Percentiles rank a stretch among this genome's conserved stretches.
Conservation (phyloP, 1,140 invertebrate species). For the Andrena cerasifolii region DNA sequence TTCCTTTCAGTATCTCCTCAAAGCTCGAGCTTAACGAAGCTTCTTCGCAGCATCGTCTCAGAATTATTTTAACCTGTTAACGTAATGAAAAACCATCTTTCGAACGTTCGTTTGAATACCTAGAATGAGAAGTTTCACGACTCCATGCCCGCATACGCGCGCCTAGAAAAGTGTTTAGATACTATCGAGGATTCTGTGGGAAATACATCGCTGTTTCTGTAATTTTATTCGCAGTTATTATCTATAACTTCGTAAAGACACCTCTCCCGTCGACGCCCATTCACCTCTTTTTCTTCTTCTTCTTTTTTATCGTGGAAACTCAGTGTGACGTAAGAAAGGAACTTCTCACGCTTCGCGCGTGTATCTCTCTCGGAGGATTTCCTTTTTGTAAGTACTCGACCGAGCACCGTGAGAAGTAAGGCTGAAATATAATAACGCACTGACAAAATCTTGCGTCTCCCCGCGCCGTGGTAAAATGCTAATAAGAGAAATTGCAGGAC, state of each 20-base stretch:
- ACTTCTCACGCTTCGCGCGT: conserved; percentile 47
- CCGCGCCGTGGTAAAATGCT: conserved; percentile 6
- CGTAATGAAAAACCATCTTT: conserved; percentile 2
- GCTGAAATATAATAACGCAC: conserved; percentile 26
- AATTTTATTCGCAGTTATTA: neutral
- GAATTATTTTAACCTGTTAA: neutral
- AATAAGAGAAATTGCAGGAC: conserved; percentile 27
- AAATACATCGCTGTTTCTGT: neutral
- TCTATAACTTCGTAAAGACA: conserved; percentile 12
- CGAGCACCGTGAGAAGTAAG: conserved; percentile 47
- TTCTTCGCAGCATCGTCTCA: neutral
- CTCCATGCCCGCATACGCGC: no score
- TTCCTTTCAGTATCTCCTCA: neutral
- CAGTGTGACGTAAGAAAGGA: conserved; percentile 37
- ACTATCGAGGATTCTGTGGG: no score
- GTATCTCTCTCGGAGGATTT: conserved; percentile 34
- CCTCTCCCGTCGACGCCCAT: conserved; percentile 22
- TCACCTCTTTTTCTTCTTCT: conserved; percentile 29
- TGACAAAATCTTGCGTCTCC: conserved; percentile 41
- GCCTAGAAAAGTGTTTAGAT: no score
- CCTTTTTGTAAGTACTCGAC: conserved; percentile 36
- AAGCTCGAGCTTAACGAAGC: neutral
- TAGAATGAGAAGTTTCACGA: neutral
- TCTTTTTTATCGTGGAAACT: conserved; percentile 47
- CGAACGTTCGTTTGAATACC: no score